Conservation (phyloP, 2,797 vertebrate genomes). For the Thaleichthys pacificus region DNA sequence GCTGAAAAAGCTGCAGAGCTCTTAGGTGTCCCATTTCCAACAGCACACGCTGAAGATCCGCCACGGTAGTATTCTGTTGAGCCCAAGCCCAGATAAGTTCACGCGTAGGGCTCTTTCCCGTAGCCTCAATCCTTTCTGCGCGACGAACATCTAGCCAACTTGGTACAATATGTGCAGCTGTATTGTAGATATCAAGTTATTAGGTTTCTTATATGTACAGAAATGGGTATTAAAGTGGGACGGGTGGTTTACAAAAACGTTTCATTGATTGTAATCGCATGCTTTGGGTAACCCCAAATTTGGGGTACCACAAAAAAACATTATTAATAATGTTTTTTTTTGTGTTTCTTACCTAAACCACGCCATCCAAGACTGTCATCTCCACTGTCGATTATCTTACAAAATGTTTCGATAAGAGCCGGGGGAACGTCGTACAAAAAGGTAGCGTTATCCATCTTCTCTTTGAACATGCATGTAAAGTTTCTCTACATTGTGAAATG, state of each 20-base stretch:
- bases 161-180: slow-evolving; percentile 70
- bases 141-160: slow-evolving; percentile 74
- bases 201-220: not conserved
- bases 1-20: slow-evolving; percentile 68
- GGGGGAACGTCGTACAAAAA: slow-evolving; percentile 75
- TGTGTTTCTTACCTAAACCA: slow-evolving; percentile 71
- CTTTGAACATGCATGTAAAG: too few relatives aligned
- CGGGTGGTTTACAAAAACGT: not conserved
- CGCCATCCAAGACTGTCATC: slow-evolving; percentile 76
- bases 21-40: slow-evolving; percentile 67
- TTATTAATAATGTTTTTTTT: not conserved
- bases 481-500: too few relatives aligned
- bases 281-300: not conserved
- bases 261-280: not conserved
- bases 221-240: not conserved
- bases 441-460: slow-evolving; percentile 34
- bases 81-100: slow-evolving; percentile 83
- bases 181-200: not conserved
- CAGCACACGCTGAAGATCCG: slow-evolving; percentile 70
- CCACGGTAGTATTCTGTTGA: slow-evolving; percentile 75
- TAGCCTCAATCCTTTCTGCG: slow-evolving; percentile 67
- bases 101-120: slow-evolving; percentile 77
- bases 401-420: slow-evolving; percentile 64
- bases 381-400: slow-evolving; percentile 75
- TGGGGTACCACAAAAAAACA: too few relatives aligned